phyloP scores from a whole-genome alignment of 2,888 invertebrate genomes.

The Aleiodes leptofemur region DNA sequence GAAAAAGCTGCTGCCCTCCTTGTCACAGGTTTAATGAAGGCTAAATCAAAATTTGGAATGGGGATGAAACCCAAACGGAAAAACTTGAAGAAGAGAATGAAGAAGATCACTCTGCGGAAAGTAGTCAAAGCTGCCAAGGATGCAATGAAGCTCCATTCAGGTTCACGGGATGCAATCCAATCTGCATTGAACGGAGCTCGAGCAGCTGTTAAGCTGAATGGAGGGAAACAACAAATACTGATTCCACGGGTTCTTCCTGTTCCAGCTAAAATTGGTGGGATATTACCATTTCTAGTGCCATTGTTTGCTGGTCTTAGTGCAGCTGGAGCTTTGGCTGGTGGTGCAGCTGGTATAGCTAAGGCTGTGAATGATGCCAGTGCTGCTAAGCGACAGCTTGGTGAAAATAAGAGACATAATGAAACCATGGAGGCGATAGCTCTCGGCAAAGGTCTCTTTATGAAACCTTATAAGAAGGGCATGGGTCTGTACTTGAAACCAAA shows the following conservation, averaged over 20 bases:
- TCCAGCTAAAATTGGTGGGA: too few relatives aligned
- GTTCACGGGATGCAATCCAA: conserved; percentile 27
- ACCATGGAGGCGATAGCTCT: conserved; percentile 19
- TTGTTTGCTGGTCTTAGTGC: too few relatives aligned
- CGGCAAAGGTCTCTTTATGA: too few relatives aligned
- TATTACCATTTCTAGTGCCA: too few relatives aligned
- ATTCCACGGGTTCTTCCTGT: too few relatives aligned
- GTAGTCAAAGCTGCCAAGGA: conserved; percentile 34
- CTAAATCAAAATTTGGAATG: conserved; percentile 54
- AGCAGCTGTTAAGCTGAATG: conserved; percentile 11
- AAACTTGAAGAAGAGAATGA: neutral
- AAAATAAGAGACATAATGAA: conserved; percentile 65
- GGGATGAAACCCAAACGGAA: conserved; percentile 19
- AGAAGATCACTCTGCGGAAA: conserved; percentile 31
- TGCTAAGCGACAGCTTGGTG: conserved; percentile 62
- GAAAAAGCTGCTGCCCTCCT: conserved; percentile 63
- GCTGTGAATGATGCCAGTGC: conserved; percentile 64
- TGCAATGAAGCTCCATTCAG: conserved; percentile 20
- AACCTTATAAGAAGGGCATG: too few relatives aligned
- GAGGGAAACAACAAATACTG: too few relatives aligned
- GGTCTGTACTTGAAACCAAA: too few relatives aligned
- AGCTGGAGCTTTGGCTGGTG: conserved; percentile 53
- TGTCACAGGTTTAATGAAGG: conserved; percentile 65
- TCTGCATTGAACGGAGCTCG: conserved; percentile 57
- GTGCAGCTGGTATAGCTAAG: conserved; percentile 55